These are phyloP conservation scores for Hypsibius dujardini DNA, from an alignment of 1,140 invertebrate species.

Conservation along the genomic window DNA sequence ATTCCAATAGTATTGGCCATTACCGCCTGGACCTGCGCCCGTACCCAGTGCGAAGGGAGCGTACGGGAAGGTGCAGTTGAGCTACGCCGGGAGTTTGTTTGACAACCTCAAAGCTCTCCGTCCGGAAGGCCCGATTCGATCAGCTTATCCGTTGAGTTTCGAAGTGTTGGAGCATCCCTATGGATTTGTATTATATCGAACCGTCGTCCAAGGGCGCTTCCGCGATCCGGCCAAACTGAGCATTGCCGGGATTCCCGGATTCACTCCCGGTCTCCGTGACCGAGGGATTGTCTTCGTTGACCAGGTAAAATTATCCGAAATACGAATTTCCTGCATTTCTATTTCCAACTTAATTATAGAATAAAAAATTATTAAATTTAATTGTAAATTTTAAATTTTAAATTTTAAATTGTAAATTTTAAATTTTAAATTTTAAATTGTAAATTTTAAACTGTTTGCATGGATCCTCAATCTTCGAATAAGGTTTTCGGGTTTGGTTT, in stretches of 20 bases:
- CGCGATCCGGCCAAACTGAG: conserved; percentile 40
- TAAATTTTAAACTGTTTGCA: too few relatives aligned
- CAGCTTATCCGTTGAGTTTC: conserved; percentile 41
- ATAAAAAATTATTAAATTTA: conserved; percentile 18
- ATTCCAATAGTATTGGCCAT: conserved; percentile 32
- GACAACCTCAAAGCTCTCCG: conserved; percentile 21
- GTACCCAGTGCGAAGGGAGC: conserved; percentile 35
- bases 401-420: too few relatives aligned
- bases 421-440: too few relatives aligned
- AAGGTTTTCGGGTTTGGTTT: not conserved
- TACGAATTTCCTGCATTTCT: too few relatives aligned
- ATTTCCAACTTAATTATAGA: not conserved
- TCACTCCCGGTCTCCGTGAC: conserved; percentile 41
- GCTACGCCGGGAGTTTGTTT: conserved; percentile 2
- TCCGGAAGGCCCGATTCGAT: conserved; percentile 24
- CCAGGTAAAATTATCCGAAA: conserved; percentile 30
- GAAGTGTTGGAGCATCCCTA: conserved; percentile 40
- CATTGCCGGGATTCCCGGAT: conserved; percentile 27
- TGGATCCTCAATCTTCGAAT: too few relatives aligned
- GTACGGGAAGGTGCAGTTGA: conserved; percentile 28
- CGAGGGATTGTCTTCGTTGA: conserved; percentile 55
- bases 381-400: not conserved
- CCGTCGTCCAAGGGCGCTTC: conserved; percentile 35
- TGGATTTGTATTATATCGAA: conserved; percentile 56
- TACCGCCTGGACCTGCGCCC: conserved; percentile 36